phyloP scores from a whole-genome alignment of 1,140 invertebrate genomes.

The Globodera ellingtonae region DNA sequence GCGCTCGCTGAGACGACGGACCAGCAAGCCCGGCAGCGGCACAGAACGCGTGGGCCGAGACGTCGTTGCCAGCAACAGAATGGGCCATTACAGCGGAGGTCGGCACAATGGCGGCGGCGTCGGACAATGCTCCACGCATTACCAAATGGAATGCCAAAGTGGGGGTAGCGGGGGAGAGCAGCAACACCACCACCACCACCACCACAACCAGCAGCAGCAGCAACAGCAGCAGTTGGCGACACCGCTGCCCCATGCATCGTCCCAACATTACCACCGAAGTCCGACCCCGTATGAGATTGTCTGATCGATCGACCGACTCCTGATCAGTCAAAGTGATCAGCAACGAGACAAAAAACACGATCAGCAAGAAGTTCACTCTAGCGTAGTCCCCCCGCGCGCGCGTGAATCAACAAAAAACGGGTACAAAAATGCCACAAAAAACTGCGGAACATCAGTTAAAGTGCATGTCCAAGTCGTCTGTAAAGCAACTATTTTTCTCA shows the following conservation, averaged over 20 bases:
- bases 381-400: too few species aligned
- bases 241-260: too few species aligned
- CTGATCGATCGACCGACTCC: background rate
- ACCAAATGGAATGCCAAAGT: constrained; percentile 26
- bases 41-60: constrained; percentile 36
- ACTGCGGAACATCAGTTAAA: too few species aligned
- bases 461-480: too few species aligned
- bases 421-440: too few species aligned
- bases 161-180: constrained; percentile 2
- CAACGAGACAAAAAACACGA: too few species aligned
- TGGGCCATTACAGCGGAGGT: background rate
- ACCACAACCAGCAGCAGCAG: background rate
- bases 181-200: background rate
- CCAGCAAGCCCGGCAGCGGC: constrained; percentile 60
- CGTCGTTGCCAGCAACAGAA: background rate
- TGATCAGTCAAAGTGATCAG: background rate
- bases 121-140: constrained; percentile 9
- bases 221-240: background rate
- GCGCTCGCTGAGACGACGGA: constrained; percentile 49
- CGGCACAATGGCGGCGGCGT: background rate
- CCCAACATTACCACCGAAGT: background rate
- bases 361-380: too few species aligned
- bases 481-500: too few species aligned
- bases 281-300: constrained; percentile 26
- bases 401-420: too few species aligned